Conservation (phyloP, 2,113 vertebrate genomes). For the Herpetotheres cachinnans region DNA sequence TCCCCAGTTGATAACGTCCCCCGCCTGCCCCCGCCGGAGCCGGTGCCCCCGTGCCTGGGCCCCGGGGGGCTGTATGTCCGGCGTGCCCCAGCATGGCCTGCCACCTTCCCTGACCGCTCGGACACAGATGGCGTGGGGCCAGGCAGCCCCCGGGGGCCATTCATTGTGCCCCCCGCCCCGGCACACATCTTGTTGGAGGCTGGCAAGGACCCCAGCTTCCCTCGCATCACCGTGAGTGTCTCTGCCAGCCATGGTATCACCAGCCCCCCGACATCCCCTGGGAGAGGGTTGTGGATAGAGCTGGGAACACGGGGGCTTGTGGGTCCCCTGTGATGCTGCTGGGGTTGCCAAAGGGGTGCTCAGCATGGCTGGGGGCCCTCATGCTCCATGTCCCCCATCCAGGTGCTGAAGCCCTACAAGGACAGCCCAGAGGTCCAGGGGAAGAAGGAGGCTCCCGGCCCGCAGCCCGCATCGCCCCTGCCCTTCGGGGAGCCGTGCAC, state of each 20-base stretch:
- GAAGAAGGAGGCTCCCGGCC: slow-evolving; percentile 6
- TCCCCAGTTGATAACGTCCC: slow-evolving; percentile 62
- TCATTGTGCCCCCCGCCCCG: slow-evolving; percentile 66
- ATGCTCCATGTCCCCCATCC: background rate
- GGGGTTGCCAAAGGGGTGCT: background rate
- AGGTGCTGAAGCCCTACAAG: slow-evolving; percentile 69
- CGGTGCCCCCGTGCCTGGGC: slow-evolving; percentile 72
- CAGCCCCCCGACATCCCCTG: background rate
- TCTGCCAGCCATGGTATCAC: fast-evolving
- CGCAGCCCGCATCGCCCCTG: background rate
- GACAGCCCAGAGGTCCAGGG: slow-evolving; percentile 51
- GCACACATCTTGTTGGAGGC: slow-evolving; percentile 84
- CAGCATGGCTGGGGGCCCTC: background rate
- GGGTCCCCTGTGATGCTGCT: background rate
- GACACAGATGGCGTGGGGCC: slow-evolving; percentile 51
- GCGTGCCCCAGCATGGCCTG: slow-evolving; percentile 46
- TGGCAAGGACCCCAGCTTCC: slow-evolving; percentile 83
- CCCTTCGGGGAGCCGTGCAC: background rate
- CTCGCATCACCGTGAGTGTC: slow-evolving; percentile 78
- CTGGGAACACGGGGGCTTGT: fast-evolving
- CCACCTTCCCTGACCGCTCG: slow-evolving; percentile 76
- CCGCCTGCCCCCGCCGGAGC: slow-evolving; percentile 69
- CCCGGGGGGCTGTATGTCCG: slow-evolving; percentile 80
- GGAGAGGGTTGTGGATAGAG: background rate
- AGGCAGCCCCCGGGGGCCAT: slow-evolving; percentile 79